A percentile compares a stretch with the other conserved stretches of the same genome.
phyloP scores from a whole-genome alignment of 1,140 invertebrate genomes.

The Drosophila triauraria region DNA sequence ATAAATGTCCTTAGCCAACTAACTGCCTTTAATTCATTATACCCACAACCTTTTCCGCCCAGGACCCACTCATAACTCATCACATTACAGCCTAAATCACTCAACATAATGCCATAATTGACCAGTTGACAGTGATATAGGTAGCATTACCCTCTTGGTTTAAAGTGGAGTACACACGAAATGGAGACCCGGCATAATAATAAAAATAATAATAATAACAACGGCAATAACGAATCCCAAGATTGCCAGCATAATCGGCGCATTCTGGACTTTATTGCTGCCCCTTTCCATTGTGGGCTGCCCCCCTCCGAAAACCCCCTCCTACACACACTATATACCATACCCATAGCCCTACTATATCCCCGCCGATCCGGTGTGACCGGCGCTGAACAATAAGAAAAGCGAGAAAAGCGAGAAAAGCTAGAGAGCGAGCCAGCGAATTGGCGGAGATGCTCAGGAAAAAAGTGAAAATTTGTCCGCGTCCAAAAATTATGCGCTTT shows the following conservation, averaged over 20 bases:
- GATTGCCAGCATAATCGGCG: constrained; percentile 80
- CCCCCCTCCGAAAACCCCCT: neutral
- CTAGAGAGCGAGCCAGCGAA: neutral
- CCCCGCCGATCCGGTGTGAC: constrained; percentile 34
- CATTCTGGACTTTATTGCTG: constrained; percentile 76
- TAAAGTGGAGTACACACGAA: constrained; percentile 16
- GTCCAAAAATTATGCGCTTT: constrained; percentile 84
- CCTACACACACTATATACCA: neutral
- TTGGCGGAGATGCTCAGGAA: constrained; percentile 53
- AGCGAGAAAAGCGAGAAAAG: constrained; percentile 39
- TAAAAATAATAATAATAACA: constrained; percentile 53
- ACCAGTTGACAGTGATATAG: constrained; percentile 41
- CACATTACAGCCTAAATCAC: constrained; percentile 17
- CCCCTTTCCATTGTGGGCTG: constrained; percentile 46
- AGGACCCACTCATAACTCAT: constrained; percentile 1
- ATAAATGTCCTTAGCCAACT: too few species aligned
- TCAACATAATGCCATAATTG: constrained; percentile 28
- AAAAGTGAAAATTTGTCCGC: constrained; percentile 84
- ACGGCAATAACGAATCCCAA: constrained; percentile 59
- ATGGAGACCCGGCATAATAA: constrained; percentile 34
- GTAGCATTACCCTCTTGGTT: constrained; percentile 1
- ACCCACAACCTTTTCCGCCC: too few species aligned
- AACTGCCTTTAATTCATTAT: too few species aligned
- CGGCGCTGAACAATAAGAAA: constrained; percentile 46
- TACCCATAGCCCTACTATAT: neutral